Evolutionary conservation across 2,797 vertebrate species (phyloP), one percentile per base, ranked within the genome.

Genomic region (Coranthus polyacanthus): DNA sequence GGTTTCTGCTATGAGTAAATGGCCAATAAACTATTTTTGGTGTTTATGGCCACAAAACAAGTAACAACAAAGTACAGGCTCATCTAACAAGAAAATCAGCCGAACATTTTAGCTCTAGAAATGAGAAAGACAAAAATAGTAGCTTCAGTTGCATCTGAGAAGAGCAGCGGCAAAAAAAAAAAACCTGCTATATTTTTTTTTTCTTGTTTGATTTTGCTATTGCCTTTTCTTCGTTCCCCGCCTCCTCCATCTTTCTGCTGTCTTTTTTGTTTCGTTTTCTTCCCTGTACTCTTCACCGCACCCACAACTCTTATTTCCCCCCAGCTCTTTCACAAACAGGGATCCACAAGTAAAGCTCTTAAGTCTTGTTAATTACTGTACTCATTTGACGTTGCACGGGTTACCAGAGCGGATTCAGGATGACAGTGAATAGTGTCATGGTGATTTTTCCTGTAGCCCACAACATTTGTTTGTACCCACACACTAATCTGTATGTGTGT

Each of bases 401-500:
- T 81, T 70, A 71, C 84, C 50, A 44, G 47, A 58, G 46, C 1
- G 6, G 63, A 75, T 77, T 74, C 39, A 47, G 29, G 29, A 2
- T 64, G 72, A 77, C 76, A 73, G 46, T 42, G 51, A 76, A 69
- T 44, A 52, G 46, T 67, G 70, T 78, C 83, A 72, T 53, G 51
- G 67, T 79, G 50, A 76, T 82, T 84, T n/a, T 79, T 44, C 58
- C 42, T 81, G 64, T 81, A 54, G 62, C 68, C 51, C 50, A 20
- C 75, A 69, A 77, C 66, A 70, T 75, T 68, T 75, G 58, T 79
- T 84, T 77, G 57, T 76, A 78, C 51, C 58, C 61, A 39, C 64
- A 54, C 49, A 29, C 71, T 84, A 84, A 83, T 85, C 65, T 70
- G 46, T 51, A 66, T 73, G 66, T 81, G 72, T 72, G 64, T 46